Base-by-base conservation (phyloP, 2,113 vertebrate species). In the Syngnathus scovelli region DNA sequence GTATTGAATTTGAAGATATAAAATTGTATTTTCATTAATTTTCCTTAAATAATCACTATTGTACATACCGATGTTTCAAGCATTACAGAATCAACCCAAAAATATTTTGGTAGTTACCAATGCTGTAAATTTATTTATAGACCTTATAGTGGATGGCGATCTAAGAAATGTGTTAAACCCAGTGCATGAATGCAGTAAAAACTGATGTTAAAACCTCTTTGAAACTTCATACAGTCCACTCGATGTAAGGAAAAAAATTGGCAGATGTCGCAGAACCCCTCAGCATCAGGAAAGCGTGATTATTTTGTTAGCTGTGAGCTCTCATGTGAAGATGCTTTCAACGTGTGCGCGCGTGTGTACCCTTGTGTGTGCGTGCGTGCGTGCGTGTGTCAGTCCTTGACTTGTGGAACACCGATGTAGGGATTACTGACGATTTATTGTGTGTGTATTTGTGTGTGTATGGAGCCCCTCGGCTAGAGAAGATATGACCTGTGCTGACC, bases 231-330 rank as follows among this genome's bases (percentile, higher is more conserved):
- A 61, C 52, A 72, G 63, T 65, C 77, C 60, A 59, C 79, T 77
- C 52, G 71, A 67, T 60, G 61, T 67, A 62, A 66, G 11, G 33
- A 46, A 48, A 67, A 66, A 66, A 66, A 55, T 56, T 70, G 58
- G 63, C 66, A 58, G 66, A 48, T 78, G 82, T 62, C 41, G 48
- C 33, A 66, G 64, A 72, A 70, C 66, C 65, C 60, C 61, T 59
- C 71, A 70, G 79, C 71, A 69, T 66, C 12, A 15, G 23, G 66
- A 49, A 11, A 15, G 19, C 66, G 63, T 19, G 38, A 69, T 79
- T 89, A 61, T 89, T 87, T 78, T 78, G 69, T 78, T 80, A 85
- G 83, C 83, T 88, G 80, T 81, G 82, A 71, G 56, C 18, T 27
- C 74, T 61, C 70, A 63, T 69, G 76, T 78, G 74, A 74, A 51